phyloP scores from a whole-genome alignment of 2,113 vertebrate species.

The Caranx melampygus region DNA sequence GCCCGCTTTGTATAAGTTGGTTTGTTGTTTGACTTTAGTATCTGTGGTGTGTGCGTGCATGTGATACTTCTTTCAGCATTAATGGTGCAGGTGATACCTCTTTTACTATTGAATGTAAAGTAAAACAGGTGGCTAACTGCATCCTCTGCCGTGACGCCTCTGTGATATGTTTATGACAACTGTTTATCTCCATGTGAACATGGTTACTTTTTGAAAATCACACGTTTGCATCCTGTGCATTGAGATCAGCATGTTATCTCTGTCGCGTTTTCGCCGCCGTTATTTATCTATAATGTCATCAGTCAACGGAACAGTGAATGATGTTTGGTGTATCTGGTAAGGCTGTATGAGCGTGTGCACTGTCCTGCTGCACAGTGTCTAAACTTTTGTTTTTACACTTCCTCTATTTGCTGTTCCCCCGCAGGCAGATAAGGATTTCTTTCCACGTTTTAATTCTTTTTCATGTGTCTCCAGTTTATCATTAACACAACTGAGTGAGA shows the following conservation, averaged over 20 bases:
- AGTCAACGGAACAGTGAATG: background rate
- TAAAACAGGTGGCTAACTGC: background rate
- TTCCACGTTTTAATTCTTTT: slow-evolving; percentile 5
- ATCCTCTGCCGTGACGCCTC: background rate
- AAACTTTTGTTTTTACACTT: background rate
- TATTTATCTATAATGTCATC: background rate
- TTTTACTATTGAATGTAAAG: background rate
- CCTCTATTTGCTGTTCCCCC: background rate
- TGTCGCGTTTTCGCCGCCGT: background rate
- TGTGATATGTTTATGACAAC: background rate
- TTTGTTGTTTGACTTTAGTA: slow-evolving; percentile 20
- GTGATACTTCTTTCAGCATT: background rate
- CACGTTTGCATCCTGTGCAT: background rate
- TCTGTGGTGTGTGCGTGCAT: background rate
- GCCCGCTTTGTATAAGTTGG: slow-evolving; percentile 28
- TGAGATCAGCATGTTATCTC: background rate
- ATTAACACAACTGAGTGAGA: slow-evolving; percentile 45
- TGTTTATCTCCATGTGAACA: slow-evolving; percentile 4
- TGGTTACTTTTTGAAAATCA: background rate
- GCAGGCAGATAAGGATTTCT: slow-evolving; percentile 8
- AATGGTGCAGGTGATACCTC: background rate
- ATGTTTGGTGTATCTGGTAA: background rate
- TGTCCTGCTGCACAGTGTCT: background rate
- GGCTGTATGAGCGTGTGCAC: background rate
- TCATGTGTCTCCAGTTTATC: slow-evolving; percentile 6